These are phyloP conservation scores for Lophius piscatorius DNA, from an alignment of 2,113 vertebrate species.

Conservation along the genomic window DNA sequence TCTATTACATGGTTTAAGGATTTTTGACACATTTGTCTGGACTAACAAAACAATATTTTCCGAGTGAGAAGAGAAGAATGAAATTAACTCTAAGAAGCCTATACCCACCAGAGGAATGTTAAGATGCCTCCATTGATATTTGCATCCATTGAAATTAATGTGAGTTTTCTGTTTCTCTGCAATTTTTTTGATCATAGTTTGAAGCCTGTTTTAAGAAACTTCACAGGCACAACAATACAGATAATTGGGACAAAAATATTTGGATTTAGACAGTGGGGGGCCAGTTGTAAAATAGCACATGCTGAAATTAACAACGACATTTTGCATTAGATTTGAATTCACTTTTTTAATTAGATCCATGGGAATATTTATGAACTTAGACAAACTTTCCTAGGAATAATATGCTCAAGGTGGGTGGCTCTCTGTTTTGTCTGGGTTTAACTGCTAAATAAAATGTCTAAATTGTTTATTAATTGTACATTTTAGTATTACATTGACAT, in stretches of 20 bases:
- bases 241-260: constrained; percentile 25
- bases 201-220: constrained; percentile 6
- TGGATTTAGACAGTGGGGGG: too few species aligned
- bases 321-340: too few species aligned
- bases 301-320: too few species aligned
- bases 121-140: constrained; percentile 38
- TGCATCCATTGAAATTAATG: constrained; percentile 1
- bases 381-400: too few species aligned
- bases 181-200: background rate
- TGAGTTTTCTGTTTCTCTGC: constrained; percentile 14
- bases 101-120: constrained; percentile 16
- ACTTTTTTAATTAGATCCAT: too few species aligned
- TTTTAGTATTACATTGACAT: too few species aligned
- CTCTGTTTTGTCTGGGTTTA: too few species aligned
- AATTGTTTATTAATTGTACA: too few species aligned
- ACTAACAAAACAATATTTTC: constrained; percentile 45
- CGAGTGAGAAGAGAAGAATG: constrained; percentile 37
- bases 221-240: constrained; percentile 8
- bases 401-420: too few species aligned
- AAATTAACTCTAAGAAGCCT: constrained; percentile 24
- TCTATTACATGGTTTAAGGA: constrained; percentile 62
- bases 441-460: too few species aligned
- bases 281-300: too few species aligned
- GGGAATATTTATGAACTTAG: too few species aligned
- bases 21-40: constrained; percentile 44